Percentiles rank a stretch among this genome's conserved stretches.
These are phyloP conservation scores for Astyanax mexicanus DNA, from an alignment of 2,797 vertebrate genomes.

Conservation along the genomic window DNA sequence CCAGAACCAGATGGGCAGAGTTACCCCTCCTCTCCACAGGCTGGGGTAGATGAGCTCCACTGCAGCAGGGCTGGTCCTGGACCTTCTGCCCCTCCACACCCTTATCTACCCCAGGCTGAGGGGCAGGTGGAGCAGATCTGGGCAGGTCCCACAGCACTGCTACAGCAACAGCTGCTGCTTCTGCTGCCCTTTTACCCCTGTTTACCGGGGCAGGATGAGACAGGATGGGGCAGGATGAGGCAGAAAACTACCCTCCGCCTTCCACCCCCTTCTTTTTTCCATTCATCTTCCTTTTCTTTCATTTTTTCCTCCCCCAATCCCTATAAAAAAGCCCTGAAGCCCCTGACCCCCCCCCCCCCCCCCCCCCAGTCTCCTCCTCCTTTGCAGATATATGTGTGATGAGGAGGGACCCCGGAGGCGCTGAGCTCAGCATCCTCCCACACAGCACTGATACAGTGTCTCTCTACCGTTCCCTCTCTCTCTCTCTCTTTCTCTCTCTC, in stretches of 20 bases:
- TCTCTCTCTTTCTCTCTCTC: background rate
- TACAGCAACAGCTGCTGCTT: too few species aligned
- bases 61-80: background rate
- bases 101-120: background rate
- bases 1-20: background rate
- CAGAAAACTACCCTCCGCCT: background rate
- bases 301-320: too few species aligned
- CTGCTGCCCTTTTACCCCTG: background rate
- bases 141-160: background rate
- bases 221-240: background rate
- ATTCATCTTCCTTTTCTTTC: too few species aligned
- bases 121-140: background rate
- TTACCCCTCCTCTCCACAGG: background rate
- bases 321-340: too few species aligned
- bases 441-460: background rate
- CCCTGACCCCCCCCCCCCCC: background rate
- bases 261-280: background rate
- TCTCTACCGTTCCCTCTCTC: slow-evolving; percentile 9
- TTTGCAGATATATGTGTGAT: slow-evolving; percentile 2
- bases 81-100: background rate
- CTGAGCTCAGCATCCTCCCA: slow-evolving; percentile 5
- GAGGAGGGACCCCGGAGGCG: background rate
- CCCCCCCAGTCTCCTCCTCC: background rate
- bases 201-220: background rate
- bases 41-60: background rate